Evolutionary conservation across 2,113 vertebrate species (phyloP).

Genomic region (Gadus macrocephalus): DNA sequence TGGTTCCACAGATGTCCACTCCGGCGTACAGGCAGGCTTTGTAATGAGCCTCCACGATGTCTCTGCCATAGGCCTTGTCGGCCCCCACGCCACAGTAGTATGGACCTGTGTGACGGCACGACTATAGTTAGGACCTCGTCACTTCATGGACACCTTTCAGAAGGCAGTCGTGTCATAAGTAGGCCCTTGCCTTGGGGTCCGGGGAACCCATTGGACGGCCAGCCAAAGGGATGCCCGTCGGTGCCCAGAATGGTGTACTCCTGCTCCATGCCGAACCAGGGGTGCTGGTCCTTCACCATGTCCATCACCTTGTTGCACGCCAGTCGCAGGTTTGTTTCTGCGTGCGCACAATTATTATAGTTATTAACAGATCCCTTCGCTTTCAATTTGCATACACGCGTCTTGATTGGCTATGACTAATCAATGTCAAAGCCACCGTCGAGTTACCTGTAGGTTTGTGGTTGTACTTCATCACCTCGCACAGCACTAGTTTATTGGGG

Average conservation of each 20-base stretch:
- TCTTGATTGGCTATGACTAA: no score
- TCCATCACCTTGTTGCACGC: conserved; percentile 88
- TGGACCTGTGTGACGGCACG: conserved; percentile 73
- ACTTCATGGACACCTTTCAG: background rate
- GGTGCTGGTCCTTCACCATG: conserved; percentile 84
- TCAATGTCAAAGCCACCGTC: background rate
- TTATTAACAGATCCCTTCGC: background rate
- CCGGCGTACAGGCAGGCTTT: conserved; percentile 93
- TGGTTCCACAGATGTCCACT: conserved; percentile 89
- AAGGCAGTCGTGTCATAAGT: background rate
- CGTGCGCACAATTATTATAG: background rate
- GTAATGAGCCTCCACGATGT: conserved; percentile 94
- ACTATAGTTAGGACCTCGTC: background rate
- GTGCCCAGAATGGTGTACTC: conserved; percentile 93
- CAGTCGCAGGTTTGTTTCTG: conserved; percentile 88
- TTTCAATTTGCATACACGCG: background rate
- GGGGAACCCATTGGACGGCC: conserved; percentile 96
- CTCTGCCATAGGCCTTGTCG: conserved; percentile 92
- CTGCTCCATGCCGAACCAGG: conserved; percentile 99
- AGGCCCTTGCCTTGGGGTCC: conserved; percentile 86
- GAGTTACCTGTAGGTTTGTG: conserved; percentile 83
- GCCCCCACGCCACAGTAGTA: conserved; percentile 97
- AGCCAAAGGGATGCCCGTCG: conserved; percentile 94
- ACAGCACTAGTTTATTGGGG: conserved; percentile 95
- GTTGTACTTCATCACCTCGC: conserved; percentile 96